These are phyloP conservation scores for Tyrannus savana DNA, from an alignment of 2,113 vertebrate genomes.

Conservation along the genomic window DNA sequence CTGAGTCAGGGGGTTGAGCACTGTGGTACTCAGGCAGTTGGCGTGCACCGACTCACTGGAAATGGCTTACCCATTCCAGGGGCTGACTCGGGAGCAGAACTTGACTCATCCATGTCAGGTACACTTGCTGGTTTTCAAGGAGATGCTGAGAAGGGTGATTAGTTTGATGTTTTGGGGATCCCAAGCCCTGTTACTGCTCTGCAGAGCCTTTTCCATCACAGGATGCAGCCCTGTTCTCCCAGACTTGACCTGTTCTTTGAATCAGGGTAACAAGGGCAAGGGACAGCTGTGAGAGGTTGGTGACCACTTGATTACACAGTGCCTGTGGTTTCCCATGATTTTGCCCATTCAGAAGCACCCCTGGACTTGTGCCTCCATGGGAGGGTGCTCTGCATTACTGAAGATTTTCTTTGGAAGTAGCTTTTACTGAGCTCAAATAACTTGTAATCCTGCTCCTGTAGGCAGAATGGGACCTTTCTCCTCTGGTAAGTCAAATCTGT, in stretches of 20 bases:
- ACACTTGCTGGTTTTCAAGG: neutral
- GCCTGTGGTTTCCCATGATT: neutral
- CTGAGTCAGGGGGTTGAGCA: neutral
- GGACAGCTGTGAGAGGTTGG: neutral
- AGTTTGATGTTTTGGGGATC: neutral
- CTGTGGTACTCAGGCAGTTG: neutral
- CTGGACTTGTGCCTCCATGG: neutral
- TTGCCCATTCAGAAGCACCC: neutral
- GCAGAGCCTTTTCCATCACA: neutral
- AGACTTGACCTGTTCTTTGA: accelerated
- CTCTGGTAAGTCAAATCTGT: neutral
- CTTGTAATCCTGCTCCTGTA: neutral
- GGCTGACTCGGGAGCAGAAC: neutral
- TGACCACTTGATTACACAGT: neutral
- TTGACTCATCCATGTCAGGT: neutral
- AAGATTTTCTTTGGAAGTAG: neutral
- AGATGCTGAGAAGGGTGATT: neutral
- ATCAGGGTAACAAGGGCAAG: neutral
- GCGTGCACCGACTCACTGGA: neutral
- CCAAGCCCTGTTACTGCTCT: neutral
- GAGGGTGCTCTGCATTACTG: neutral
- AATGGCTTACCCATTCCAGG: neutral
- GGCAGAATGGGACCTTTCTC: neutral
- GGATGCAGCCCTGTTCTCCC: neutral
- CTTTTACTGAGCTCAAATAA: neutral